These are phyloP conservation scores for Silurus meridionalis DNA, from an alignment of 2,113 vertebrate genomes.

Conservation along the genomic window DNA sequence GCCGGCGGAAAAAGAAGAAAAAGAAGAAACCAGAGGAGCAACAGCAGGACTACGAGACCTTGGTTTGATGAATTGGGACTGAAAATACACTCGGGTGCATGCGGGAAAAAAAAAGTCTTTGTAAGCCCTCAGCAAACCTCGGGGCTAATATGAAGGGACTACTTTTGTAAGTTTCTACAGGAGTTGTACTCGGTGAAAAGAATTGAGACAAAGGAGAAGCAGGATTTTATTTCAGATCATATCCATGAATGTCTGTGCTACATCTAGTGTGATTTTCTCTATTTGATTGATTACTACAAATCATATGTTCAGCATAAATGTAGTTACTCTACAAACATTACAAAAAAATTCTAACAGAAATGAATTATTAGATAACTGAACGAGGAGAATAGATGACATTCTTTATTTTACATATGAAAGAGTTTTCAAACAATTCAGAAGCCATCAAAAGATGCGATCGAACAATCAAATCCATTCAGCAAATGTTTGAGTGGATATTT, in stretches of 20 bases:
- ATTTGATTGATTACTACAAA: background rate
- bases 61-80: slow-evolving; percentile 63
- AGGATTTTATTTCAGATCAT: slow-evolving; percentile 3
- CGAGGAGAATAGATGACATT: background rate
- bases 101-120: slow-evolving; percentile 4
- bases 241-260: background rate
- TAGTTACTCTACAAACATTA: background rate
- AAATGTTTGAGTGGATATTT: background rate
- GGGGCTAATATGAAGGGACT: slow-evolving; percentile 35
- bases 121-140: slow-evolving; percentile 7
- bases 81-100: slow-evolving; percentile 17
- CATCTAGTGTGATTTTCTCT: background rate
- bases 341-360: slow-evolving; percentile 1
- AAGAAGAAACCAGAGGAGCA: slow-evolving; percentile 64
- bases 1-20: slow-evolving; percentile 77
- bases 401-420: background rate
- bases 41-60: slow-evolving; percentile 75
- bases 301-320: background rate
- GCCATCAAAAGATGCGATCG: background rate
- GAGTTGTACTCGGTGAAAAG: background rate
- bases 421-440: background rate
- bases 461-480: background rate
- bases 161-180: slow-evolving; percentile 8
- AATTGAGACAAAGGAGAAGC: background rate
- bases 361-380: background rate